A percentile compares a stretch with the other conserved stretches of the same genome.
Evolutionary conservation across 2,113 vertebrate species (phyloP).

Genomic region (Columba janthina): DNA sequence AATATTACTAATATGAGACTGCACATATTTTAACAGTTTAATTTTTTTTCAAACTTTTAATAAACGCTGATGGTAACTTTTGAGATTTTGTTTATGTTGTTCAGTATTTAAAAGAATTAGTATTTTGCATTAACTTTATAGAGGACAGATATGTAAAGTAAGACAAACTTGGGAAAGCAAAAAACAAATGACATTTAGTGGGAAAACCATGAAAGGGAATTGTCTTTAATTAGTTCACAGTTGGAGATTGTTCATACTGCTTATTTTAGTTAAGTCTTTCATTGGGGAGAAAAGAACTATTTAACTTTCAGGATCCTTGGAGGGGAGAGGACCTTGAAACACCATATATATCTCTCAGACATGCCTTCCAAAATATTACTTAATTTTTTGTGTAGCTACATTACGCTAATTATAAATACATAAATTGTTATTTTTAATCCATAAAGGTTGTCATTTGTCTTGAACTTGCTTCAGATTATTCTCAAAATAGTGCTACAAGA

Average conservation of each 20-base stretch:
- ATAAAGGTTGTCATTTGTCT: not conserved
- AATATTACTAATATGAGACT: not conserved
- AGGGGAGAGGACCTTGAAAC: conserved; percentile 24
- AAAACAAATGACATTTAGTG: conserved; percentile 79
- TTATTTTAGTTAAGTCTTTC: conserved; percentile 85
- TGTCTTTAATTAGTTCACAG: conserved; percentile 87
- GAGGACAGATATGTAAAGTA: conserved; percentile 58
- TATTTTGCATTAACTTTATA: conserved; percentile 59
- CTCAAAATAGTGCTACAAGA: not conserved
- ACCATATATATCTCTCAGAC: not conserved
- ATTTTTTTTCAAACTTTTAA: not conserved
- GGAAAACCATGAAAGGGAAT: conserved; percentile 81
- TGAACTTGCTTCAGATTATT: not conserved
- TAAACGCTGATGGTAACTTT: not conserved
- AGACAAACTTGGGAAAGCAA: conserved; percentile 72
- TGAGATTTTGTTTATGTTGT: not conserved
- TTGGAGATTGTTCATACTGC: conserved; percentile 81
- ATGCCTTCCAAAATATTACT: not conserved
- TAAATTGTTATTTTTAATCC: not conserved
- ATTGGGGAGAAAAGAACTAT: conserved; percentile 74
- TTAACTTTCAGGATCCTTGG: conserved; percentile 74
- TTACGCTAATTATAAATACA: not conserved
- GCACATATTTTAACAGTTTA: not conserved
- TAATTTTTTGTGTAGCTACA: not conserved
- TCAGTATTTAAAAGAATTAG: conserved; percentile 17